Conservation (phyloP, 2,113 vertebrate species). For the Dipodomys ordii region DNA sequence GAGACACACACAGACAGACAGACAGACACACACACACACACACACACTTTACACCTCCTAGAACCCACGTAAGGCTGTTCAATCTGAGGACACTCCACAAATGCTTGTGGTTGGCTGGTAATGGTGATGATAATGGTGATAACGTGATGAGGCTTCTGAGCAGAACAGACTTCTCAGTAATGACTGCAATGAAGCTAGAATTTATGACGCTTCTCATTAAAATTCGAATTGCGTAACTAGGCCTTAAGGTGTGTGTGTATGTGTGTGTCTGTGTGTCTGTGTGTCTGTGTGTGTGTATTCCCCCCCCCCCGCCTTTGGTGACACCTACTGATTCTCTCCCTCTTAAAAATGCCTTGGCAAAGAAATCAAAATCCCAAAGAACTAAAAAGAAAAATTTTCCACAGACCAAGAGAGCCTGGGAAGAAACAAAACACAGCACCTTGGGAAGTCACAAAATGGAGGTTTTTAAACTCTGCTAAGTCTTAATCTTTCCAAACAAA, state of each 20-base stretch:
- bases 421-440: slow-evolving; percentile 61
- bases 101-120: slow-evolving; percentile 31
- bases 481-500: slow-evolving; percentile 67
- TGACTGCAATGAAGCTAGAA: slow-evolving; percentile 70
- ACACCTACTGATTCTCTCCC: slow-evolving; percentile 68
- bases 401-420: slow-evolving; percentile 58
- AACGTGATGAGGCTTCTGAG: slow-evolving; percentile 48
- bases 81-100: slow-evolving; percentile 44
- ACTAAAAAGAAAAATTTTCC: slow-evolving; percentile 67
- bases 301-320: slow-evolving; percentile 44
- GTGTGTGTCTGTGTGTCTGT: slow-evolving; percentile 62
- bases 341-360: slow-evolving; percentile 78
- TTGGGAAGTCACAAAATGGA: slow-evolving; percentile 48
- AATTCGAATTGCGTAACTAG: slow-evolving; percentile 77
- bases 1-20: not conserved
- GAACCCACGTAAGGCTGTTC: not conserved
- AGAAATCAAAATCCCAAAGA: slow-evolving; percentile 71
- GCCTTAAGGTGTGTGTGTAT: slow-evolving; percentile 68
- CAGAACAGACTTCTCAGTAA: slow-evolving; percentile 65
- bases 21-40: not conserved
- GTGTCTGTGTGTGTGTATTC: slow-evolving; percentile 59
- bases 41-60: not conserved
- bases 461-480: slow-evolving; percentile 62
- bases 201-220: slow-evolving; percentile 76
- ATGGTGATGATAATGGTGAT: slow-evolving; percentile 58